Evolutionary conservation across 2,797 vertebrate species (phyloP), one percentile per base, ranked within the genome.

Genomic region (Oreonectes daqikongensis): DNA sequence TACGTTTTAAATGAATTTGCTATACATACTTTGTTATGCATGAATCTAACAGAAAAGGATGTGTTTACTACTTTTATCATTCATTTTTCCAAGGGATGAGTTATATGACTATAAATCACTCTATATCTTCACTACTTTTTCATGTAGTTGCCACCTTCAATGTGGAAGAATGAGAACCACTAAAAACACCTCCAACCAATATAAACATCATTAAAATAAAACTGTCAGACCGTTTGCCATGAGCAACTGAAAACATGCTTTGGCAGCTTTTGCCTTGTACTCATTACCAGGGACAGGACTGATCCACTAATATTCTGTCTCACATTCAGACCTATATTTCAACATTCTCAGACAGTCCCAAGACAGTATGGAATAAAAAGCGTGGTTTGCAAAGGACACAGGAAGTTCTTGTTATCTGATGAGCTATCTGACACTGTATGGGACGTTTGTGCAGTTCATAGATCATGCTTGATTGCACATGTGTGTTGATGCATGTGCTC

Each of bases 401-500:
- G 30, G 22, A 53, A n/a, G 18, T n/a, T n/a, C n/a, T n/a, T n/a
- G n/a, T 55, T 9, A 30, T 74, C 18, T 42, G 61, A 24, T 65
- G 35, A 73, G 46, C 2, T 8, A 64, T 65, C 32, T 53, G 61
- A 44, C 35, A 74, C 46, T 53, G 17, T 52, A 64, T 26, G 60
- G 35, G 42, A 50, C 38, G 9, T 8, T 65, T 74, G 32, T 55
- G 18, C 18, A 42, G 32, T 22, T 66, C 61, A 30, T 46, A 66
- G 22, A 12, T 74, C n/a, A 75, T 66, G 48, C 61, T 32, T 75
- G 72, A 75, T 18, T 42, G 72, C 64, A 76, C 53, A 35, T 35
- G 28, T 48, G 65, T 59, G 26, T 68, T 57, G 48, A 46, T 32
- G 52, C 64, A 75, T 59, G 64, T 28, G 48, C 40, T 57, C 38